These are phyloP conservation scores for Dasysyrphus albostriatus DNA, from an alignment of 2,888 invertebrate genomes.

Conservation along the genomic window DNA sequence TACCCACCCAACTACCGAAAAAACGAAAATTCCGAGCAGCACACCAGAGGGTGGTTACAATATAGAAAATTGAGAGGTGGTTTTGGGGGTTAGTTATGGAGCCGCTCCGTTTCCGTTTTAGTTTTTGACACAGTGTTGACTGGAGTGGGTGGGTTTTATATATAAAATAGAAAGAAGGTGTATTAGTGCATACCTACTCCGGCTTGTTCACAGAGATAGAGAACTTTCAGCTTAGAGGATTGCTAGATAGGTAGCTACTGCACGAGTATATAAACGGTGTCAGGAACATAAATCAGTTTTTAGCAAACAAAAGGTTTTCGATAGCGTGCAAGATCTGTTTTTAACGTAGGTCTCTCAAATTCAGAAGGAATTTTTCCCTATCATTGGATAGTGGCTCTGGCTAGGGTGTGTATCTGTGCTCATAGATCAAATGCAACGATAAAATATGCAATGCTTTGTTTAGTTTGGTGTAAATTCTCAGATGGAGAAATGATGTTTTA, in stretches of 20 bases:
- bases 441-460: slow-evolving; percentile 5
- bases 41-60: slow-evolving; percentile 9
- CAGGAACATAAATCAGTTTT: slow-evolving; percentile 59
- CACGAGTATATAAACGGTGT: slow-evolving; percentile 7
- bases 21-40: neutral
- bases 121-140: slow-evolving; percentile 33
- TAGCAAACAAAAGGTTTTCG: slow-evolving; percentile 55
- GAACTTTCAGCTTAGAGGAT: slow-evolving; percentile 23
- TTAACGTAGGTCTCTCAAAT: slow-evolving; percentile 23
- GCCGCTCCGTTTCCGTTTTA: slow-evolving; percentile 13
- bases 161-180: neutral
- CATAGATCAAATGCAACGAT: slow-evolving; percentile 16
- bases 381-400: too few species aligned
- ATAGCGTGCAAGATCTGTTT: neutral
- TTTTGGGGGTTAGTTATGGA: slow-evolving; percentile 18
- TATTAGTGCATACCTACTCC: neutral
- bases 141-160: neutral
- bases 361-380: slow-evolving; percentile 3
- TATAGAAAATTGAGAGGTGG: slow-evolving; percentile 19
- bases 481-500: neutral
- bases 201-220: neutral
- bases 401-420: neutral
- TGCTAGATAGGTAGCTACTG: neutral
- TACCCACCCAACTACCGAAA: neutral
- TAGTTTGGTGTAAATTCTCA: neutral